Conservation (phyloP, 2,797 vertebrate species). For the Liasis olivaceus region DNA sequence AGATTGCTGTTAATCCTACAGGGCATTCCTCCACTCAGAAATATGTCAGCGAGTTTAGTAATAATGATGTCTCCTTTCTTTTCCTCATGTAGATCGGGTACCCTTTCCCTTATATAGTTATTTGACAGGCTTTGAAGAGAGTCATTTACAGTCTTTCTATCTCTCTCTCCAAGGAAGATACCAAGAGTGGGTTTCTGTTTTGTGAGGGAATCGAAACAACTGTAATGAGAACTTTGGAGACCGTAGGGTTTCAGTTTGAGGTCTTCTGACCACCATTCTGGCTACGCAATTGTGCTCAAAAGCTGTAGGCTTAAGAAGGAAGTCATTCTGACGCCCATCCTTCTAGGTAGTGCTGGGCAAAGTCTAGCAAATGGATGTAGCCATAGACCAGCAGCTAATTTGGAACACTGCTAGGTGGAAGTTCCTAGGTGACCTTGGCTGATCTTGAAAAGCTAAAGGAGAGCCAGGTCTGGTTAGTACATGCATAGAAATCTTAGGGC, state of each 20-base stretch:
- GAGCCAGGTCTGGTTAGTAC: neutral
- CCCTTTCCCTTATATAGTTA: slow-evolving; percentile 33
- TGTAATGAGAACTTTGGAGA: slow-evolving; percentile 35
- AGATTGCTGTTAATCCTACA: slow-evolving; percentile 27
- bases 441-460: too few species aligned
- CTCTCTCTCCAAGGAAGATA: neutral
- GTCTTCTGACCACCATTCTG: slow-evolving; percentile 38
- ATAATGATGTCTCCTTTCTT: slow-evolving; percentile 13
- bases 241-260: slow-evolving; percentile 1
- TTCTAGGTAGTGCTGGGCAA: neutral
- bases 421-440: too few species aligned
- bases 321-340: slow-evolving; percentile 36
- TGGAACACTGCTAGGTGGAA: too few species aligned
- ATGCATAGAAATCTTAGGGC: neutral
- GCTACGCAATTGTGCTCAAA: slow-evolving; percentile 44
- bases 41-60: slow-evolving; percentile 34
- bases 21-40: neutral
- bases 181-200: slow-evolving; percentile 27
- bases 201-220: slow-evolving; percentile 15
- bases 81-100: slow-evolving; percentile 23
- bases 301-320: slow-evolving; percentile 31
- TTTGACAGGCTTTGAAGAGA: neutral
- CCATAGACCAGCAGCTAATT: neutral
- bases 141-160: neutral
- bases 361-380: neutral